Conservation (phyloP, 2,113 vertebrate species). For the Lepus europaeus region DNA sequence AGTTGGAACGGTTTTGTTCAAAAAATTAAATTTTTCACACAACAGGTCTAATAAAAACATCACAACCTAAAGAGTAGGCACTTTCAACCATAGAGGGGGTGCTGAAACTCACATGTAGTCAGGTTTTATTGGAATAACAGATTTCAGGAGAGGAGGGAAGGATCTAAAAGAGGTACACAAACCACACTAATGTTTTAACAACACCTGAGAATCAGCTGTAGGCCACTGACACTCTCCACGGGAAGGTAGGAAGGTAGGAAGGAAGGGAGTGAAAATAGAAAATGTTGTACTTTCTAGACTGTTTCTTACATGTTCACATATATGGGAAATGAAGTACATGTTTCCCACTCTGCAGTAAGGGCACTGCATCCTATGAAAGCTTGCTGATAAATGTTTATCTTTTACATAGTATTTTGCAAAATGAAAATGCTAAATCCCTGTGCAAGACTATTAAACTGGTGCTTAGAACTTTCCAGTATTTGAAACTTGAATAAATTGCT, state of each 20-base stretch:
- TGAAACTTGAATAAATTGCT: background rate
- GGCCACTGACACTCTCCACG: background rate
- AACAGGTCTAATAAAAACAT: background rate
- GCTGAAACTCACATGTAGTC: background rate
- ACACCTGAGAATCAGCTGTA: background rate
- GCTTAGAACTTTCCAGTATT: constrained; percentile 1
- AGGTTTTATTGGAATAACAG: background rate
- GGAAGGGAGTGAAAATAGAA: background rate
- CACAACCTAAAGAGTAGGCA: background rate
- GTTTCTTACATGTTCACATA: background rate
- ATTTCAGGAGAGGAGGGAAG: background rate
- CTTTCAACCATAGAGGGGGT: background rate
- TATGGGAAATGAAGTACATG: background rate
- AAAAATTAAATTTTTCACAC: constrained; percentile 7
- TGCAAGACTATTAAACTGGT: constrained; percentile 6
- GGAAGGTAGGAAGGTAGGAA: background rate
- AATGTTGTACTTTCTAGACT: background rate
- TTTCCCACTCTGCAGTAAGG: background rate
- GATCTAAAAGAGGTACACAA: background rate
- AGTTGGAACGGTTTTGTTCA: background rate
- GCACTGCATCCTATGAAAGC: background rate
- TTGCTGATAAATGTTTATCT: background rate
- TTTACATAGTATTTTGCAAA: background rate
- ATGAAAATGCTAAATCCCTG: background rate
- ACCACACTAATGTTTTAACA: background rate